Evolutionary conservation across 2,888 invertebrate species (phyloP).

Genomic region (Automeris io): DNA sequence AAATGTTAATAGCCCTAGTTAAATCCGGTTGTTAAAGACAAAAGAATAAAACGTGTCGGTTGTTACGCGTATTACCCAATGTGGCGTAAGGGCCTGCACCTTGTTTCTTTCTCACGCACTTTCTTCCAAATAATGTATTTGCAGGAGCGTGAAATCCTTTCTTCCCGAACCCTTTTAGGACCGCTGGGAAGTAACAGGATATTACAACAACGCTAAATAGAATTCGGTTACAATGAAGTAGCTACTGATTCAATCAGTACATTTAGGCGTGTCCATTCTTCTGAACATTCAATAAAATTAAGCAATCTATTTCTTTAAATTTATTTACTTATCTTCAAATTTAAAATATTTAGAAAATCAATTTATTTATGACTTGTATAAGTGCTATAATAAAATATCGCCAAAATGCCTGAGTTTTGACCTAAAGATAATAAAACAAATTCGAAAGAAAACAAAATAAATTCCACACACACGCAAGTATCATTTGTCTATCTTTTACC

Average conservation of each 20-base stretch:
- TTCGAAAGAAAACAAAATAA: neutral
- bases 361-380: neutral
- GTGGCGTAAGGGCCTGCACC: slow-evolving; percentile 38
- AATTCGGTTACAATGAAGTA: slow-evolving; percentile 12
- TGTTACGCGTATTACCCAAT: slow-evolving; percentile 43
- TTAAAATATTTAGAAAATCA: neutral
- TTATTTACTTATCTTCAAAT: neutral
- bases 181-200: slow-evolving; percentile 32
- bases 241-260: slow-evolving; percentile 10
- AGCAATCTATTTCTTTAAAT: neutral
- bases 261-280: neutral
- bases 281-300: slow-evolving; percentile 5
- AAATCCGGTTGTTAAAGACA: neutral
- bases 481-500: slow-evolving; percentile 39
- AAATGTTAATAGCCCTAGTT: slow-evolving; percentile 39
- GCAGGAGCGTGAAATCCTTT: slow-evolving; percentile 43
- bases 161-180: slow-evolving; percentile 40
- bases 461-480: slow-evolving; percentile 4
- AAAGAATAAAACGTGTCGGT: slow-evolving; percentile 52
- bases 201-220: slow-evolving; percentile 19
- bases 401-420: neutral
- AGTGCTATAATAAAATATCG: no score
- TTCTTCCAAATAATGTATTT: slow-evolving; percentile 38
- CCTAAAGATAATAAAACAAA: neutral
- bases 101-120: slow-evolving; percentile 61